Evolutionary conservation across 2,113 vertebrate genomes (phyloP).

Genomic region (Bubalus kerabau): DNA sequence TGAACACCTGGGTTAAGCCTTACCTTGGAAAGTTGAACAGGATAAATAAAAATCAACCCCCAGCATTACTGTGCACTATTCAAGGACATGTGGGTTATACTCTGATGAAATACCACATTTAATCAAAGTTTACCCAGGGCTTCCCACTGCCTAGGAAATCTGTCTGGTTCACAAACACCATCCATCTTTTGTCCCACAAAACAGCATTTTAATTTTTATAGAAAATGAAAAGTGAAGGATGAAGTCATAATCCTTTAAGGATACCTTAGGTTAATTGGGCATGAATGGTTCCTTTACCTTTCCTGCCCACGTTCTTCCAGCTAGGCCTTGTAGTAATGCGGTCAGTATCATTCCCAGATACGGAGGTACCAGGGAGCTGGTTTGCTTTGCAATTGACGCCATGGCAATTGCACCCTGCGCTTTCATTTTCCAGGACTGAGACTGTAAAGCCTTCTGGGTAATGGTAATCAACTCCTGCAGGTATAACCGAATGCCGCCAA

Average conservation of each 20-base stretch:
- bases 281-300: slow-evolving; percentile 83
- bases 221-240: not conserved
- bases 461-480: slow-evolving; percentile 94
- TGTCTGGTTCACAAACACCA: not conserved
- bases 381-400: slow-evolving; percentile 95
- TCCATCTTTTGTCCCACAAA: not conserved
- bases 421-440: slow-evolving; percentile 99
- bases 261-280: not conserved
- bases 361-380: slow-evolving; percentile 89
- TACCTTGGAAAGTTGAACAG: not conserved
- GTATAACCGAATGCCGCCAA: slow-evolving; percentile 95
- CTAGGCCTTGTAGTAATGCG: slow-evolving; percentile 90
- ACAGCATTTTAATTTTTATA: not conserved
- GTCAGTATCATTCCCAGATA: slow-evolving; percentile 93
- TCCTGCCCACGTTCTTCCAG: slow-evolving; percentile 94
- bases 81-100: not conserved
- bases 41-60: not conserved
- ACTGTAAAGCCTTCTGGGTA: slow-evolving; percentile 95
- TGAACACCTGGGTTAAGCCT: not conserved
- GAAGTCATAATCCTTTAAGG: not conserved
- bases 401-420: slow-evolving; percentile 96
- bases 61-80: not conserved
- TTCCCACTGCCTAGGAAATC: not conserved
- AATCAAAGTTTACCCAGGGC: not conserved
- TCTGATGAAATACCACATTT: not conserved